These are phyloP conservation scores for Otocyon megalotis DNA, from an alignment of 2,113 vertebrate genomes.

Conservation along the genomic window DNA sequence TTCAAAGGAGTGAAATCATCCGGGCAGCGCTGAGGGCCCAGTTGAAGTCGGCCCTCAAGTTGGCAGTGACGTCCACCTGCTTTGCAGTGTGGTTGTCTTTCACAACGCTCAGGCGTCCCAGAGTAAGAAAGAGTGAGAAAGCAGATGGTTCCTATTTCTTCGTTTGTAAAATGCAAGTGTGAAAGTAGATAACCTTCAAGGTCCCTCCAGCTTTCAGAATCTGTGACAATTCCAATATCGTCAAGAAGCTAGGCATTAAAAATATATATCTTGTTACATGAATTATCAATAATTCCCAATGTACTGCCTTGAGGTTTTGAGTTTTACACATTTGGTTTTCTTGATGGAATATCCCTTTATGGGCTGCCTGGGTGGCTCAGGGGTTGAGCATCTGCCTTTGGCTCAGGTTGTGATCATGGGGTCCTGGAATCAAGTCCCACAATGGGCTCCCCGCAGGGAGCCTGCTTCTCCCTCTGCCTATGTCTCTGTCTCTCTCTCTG, in stretches of 20 bases:
- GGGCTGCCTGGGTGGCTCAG: too few species aligned
- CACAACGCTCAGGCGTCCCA: neutral
- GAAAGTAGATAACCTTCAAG: neutral
- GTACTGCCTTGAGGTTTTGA: neutral
- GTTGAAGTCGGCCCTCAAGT: neutral
- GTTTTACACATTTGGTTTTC: neutral
- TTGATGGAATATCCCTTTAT: neutral
- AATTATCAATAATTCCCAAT: neutral
- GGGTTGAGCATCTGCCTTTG: too few species aligned
- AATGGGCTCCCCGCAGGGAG: too few species aligned
- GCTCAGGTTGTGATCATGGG: too few species aligned
- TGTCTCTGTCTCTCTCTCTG: too few species aligned
- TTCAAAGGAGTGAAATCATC: neutral
- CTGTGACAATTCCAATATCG: neutral
- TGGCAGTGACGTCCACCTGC: neutral
- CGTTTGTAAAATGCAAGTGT: neutral
- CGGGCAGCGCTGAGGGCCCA: fast-evolving
- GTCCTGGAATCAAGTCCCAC: too few species aligned
- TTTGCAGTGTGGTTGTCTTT: neutral
- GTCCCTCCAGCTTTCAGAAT: neutral
- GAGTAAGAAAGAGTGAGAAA: neutral
- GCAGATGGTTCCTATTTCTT: neutral
- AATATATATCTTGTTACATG: neutral
- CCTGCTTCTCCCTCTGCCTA: too few species aligned
- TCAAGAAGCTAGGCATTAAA: neutral